phyloP scores from a whole-genome alignment of 2,797 vertebrate species.

The Netta rufina region DNA sequence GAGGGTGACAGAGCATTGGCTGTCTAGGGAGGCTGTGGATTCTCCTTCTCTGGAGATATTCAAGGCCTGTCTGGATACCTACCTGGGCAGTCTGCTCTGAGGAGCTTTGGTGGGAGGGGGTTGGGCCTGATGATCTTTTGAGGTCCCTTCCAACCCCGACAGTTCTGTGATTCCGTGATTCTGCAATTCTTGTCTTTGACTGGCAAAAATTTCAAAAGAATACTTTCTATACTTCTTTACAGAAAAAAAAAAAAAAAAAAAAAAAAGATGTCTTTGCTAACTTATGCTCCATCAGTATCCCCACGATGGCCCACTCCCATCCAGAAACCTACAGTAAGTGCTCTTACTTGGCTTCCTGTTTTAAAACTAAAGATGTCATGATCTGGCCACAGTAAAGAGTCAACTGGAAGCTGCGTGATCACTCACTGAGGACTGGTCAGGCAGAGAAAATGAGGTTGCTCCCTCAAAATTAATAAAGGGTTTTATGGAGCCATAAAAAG shows the following conservation, averaged over 20 bases:
- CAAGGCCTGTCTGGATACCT: too few relatives aligned
- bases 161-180: too few relatives aligned
- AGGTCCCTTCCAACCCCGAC: too few relatives aligned
- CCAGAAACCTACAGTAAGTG: background rate
- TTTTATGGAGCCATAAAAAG: constrained; percentile 77
- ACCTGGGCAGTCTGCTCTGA: too few relatives aligned
- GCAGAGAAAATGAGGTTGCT: constrained; percentile 50
- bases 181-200: too few relatives aligned
- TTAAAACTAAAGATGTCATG: background rate
- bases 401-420: constrained; percentile 60
- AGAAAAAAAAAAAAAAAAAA: too few relatives aligned
- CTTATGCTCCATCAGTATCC: accelerated
- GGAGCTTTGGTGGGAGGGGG: too few relatives aligned
- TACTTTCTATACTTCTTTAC: background rate
- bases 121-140: too few relatives aligned
- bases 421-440: constrained; percentile 16
- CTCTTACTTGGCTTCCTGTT: background rate
- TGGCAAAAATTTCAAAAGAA: background rate
- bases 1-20: too few relatives aligned
- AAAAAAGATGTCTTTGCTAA: background rate
- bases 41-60: too few relatives aligned
- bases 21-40: too few relatives aligned
- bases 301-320: background rate
- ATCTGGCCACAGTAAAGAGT: constrained; percentile 55
- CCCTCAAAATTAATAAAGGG: constrained; percentile 75